Evolutionary conservation across 2,113 vertebrate species (phyloP).

Genomic region (Monarcha castaneiventris): DNA sequence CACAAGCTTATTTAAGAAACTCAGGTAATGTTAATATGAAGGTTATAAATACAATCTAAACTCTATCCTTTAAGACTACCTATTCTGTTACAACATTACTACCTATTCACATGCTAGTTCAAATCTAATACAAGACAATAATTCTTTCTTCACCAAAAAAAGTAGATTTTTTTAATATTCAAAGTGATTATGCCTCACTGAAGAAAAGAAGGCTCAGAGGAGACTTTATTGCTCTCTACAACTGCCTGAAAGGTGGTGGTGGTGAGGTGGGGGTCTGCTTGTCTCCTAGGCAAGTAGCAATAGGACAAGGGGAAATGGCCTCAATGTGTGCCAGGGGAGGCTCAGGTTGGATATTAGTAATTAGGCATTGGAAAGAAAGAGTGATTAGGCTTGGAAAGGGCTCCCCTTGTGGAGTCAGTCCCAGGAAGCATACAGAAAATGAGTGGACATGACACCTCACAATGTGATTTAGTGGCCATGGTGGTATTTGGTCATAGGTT

Average conservation of each 20-base stretch:
- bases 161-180: neutral
- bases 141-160: neutral
- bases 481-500: neutral
- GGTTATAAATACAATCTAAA: neutral
- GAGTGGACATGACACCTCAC: neutral
- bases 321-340: neutral
- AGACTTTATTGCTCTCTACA: neutral
- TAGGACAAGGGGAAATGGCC: neutral
- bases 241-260: neutral
- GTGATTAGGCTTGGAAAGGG: neutral
- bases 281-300: neutral
- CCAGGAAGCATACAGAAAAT: neutral
- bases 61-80: neutral
- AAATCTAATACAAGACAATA: neutral
- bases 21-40: neutral
- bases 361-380: neutral
- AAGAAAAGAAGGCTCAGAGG: neutral
- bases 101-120: neutral
- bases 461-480: neutral
- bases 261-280: neutral
- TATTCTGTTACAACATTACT: neutral
- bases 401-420: neutral
- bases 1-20: neutral
- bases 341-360: neutral
- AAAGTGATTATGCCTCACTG: neutral